A percentile compares a stretch with the other conserved stretches of the same genome.
Evolutionary conservation across 2,797 vertebrate species (phyloP).

Genomic region (Leptatherina wallacei): DNA sequence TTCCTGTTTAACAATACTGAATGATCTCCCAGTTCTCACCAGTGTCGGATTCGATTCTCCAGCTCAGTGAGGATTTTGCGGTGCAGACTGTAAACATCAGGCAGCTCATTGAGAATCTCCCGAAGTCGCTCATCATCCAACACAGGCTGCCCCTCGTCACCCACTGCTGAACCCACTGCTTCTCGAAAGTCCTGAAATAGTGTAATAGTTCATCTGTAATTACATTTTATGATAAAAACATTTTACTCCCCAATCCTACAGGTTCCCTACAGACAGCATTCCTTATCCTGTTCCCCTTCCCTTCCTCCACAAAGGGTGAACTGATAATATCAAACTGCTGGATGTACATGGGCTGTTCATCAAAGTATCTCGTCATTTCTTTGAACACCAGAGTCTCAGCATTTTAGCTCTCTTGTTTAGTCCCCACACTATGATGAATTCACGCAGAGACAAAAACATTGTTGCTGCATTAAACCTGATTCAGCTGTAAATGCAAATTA

Average conservation of each 20-base stretch:
- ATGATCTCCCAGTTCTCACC: constrained; percentile 75
- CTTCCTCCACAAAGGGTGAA: background rate
- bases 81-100: constrained; percentile 89
- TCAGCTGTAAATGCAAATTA: background rate
- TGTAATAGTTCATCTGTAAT: background rate
- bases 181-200: constrained; percentile 86
- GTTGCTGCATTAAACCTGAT: background rate
- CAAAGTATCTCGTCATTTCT: constrained; percentile 26
- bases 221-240: background rate
- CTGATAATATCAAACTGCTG: constrained; percentile 28
- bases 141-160: constrained; percentile 78
- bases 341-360: constrained; percentile 21
- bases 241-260: background rate
- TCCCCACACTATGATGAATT: background rate
- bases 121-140: constrained; percentile 85
- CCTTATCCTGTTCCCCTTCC: background rate
- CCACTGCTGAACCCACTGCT: constrained; percentile 79
- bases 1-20: background rate
- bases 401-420: constrained; percentile 12
- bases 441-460: constrained; percentile 9
- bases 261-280: background rate
- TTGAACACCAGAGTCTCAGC: background rate
- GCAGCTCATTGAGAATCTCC: constrained; percentile 89
- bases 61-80: constrained; percentile 88
- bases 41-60: constrained; percentile 87